A percentile compares a stretch with the other conserved stretches of the same genome.
Evolutionary conservation across 2,797 vertebrate species (phyloP).

Genomic region (Peromyscus nudipes): DNA sequence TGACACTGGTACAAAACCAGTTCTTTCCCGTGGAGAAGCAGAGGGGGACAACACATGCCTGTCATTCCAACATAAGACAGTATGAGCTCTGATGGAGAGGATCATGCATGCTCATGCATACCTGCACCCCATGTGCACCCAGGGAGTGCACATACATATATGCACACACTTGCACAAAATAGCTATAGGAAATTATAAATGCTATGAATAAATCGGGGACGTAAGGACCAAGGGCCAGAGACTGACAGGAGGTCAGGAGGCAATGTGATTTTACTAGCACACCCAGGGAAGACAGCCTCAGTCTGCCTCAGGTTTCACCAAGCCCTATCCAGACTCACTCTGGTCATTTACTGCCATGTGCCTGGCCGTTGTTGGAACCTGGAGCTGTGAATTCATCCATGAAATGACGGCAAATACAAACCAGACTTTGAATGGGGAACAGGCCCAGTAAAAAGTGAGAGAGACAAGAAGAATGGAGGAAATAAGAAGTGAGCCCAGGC

Average conservation of each 20-base stretch:
- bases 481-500: neutral
- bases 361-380: neutral
- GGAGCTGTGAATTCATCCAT: neutral
- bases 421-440: conserved; percentile 2
- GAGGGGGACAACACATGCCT: neutral
- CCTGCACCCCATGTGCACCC: neutral
- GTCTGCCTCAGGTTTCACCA: neutral
- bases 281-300: neutral
- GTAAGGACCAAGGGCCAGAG: neutral
- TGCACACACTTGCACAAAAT: neutral
- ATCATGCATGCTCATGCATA: neutral
- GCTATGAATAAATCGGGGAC: neutral
- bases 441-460: neutral
- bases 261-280: neutral
- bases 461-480: neutral
- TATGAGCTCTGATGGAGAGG: neutral
- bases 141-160: neutral
- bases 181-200: neutral
- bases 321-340: no score
- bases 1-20: neutral
- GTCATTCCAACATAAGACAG: neutral
- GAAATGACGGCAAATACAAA: neutral
- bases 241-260: no score
- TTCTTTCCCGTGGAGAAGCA: neutral
- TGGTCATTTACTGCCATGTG: neutral